These are phyloP conservation scores for Apodemia hepburni DNA, from an alignment of 2,888 invertebrate species.

Conservation along the genomic window DNA sequence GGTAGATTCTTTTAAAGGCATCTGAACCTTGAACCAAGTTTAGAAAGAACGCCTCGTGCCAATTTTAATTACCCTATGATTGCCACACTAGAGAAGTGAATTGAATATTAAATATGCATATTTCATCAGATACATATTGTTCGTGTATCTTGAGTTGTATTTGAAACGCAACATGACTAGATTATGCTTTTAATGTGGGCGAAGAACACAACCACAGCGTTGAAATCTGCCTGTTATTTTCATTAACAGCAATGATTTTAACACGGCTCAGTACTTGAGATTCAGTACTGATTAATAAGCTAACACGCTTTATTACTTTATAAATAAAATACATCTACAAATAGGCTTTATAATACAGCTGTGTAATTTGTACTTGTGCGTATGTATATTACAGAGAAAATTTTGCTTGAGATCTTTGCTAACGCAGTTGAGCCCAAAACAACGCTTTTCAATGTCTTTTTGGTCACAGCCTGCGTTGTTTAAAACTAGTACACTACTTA, in stretches of 20 bases:
- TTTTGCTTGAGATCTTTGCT: too few relatives aligned
- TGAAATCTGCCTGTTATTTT: neutral
- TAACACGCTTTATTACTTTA: neutral
- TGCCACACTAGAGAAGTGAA: neutral
- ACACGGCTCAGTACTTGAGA: neutral
- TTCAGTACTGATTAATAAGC: neutral
- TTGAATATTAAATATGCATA: neutral
- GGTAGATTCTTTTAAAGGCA: neutral
- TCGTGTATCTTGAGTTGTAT: neutral
- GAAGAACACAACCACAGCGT: neutral
- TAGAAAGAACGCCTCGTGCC: neutral
- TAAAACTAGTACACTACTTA: too few relatives aligned
- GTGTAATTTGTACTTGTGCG: too few relatives aligned
- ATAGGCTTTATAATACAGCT: too few relatives aligned
- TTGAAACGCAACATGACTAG: neutral
- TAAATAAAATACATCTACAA: too few relatives aligned
- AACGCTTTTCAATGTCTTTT: too few relatives aligned
- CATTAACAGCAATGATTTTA: neutral
- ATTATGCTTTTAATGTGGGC: constrained; percentile 1
- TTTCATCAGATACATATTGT: constrained; percentile 7
- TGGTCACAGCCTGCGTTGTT: too few relatives aligned
- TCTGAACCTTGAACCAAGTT: neutral
- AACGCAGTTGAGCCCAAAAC: too few relatives aligned
- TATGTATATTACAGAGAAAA: too few relatives aligned
- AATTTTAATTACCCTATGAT: neutral